Percentiles rank a stretch among this genome's conserved stretches.
These are phyloP conservation scores for Neoniphon sammara DNA, from an alignment of 2,797 vertebrate species.

Conservation along the genomic window DNA sequence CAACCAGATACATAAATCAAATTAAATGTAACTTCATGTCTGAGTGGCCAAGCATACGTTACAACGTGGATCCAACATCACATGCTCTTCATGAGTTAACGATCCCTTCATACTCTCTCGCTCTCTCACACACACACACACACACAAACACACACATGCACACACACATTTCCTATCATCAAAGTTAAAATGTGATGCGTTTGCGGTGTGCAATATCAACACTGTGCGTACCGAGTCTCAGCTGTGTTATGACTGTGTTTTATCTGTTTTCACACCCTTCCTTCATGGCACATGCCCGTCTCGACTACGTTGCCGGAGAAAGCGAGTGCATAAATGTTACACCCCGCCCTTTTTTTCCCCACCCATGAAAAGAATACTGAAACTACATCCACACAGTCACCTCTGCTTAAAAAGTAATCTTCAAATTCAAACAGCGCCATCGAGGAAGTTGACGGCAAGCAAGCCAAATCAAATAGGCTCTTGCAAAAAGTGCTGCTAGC, in stretches of 20 bases:
- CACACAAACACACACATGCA: conserved; percentile 7
- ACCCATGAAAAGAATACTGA: neutral
- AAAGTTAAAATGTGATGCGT: neutral
- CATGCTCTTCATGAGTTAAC: conserved; percentile 31
- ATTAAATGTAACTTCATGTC: conserved; percentile 31
- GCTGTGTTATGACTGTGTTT: neutral
- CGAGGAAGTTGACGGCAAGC: conserved; percentile 26
- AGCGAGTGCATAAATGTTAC: neutral
- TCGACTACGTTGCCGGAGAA: neutral
- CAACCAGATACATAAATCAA: conserved; percentile 34
- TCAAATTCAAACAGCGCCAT: conserved; percentile 30
- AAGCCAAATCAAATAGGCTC: conserved; percentile 42
- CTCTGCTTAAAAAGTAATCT: conserved; percentile 8
- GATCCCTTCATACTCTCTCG: conserved; percentile 22
- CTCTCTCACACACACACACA: neutral
- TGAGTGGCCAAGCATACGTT: neutral
- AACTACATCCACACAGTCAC: conserved; percentile 7
- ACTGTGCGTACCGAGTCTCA: neutral
- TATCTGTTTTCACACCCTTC: neutral
- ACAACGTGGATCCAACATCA: too few species aligned
- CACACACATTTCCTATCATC: too few species aligned
- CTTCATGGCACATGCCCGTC: neutral
- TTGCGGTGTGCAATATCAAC: neutral
- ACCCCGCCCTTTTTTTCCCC: neutral
- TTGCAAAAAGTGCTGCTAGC: conserved; percentile 15